phyloP scores from a whole-genome alignment of 2,888 invertebrate genomes.

The Eupithecia dodoneata region DNA sequence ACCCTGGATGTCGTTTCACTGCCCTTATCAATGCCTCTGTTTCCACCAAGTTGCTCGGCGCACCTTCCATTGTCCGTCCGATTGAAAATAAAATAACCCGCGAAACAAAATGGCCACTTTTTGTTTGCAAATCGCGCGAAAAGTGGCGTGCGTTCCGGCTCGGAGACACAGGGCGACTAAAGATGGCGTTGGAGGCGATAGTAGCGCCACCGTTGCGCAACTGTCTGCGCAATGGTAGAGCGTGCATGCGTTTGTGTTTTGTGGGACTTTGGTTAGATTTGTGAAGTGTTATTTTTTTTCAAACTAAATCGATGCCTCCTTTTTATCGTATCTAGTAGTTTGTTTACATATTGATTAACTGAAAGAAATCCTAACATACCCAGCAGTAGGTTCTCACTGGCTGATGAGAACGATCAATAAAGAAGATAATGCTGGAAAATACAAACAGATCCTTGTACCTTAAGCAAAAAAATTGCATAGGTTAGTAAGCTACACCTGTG shows the following conservation, averaged over 20 bases:
- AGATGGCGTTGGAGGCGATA: slow-evolving; percentile 51
- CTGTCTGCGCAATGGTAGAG: slow-evolving; percentile 45
- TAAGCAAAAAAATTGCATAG: no score
- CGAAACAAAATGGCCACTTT: slow-evolving; percentile 12
- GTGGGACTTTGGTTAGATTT: slow-evolving; percentile 11
- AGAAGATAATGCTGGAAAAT: no score
- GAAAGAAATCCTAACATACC: no score
- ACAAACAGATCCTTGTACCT: no score
- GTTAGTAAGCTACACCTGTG: no score
- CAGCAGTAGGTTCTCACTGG: no score
- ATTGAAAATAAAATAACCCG: neutral
- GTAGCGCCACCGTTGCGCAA: slow-evolving; percentile 59
- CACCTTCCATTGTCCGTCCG: slow-evolving; percentile 44
- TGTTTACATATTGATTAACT: no score
- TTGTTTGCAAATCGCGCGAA: slow-evolving; percentile 8
- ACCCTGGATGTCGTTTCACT: slow-evolving; percentile 55
- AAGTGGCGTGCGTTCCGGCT: slow-evolving; percentile 51
- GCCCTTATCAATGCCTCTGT: slow-evolving; percentile 57
- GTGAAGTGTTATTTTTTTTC: neutral
- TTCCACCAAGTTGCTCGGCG: slow-evolving; percentile 47
- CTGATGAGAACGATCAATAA: no score
- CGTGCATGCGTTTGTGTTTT: slow-evolving; percentile 33
- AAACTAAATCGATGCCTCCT: no score
- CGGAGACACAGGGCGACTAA: slow-evolving; percentile 59
- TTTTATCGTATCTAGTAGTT: no score